Evolutionary conservation across 2,113 vertebrate species (phyloP).

Genomic region (Oncorhynchus tshawytscha): DNA sequence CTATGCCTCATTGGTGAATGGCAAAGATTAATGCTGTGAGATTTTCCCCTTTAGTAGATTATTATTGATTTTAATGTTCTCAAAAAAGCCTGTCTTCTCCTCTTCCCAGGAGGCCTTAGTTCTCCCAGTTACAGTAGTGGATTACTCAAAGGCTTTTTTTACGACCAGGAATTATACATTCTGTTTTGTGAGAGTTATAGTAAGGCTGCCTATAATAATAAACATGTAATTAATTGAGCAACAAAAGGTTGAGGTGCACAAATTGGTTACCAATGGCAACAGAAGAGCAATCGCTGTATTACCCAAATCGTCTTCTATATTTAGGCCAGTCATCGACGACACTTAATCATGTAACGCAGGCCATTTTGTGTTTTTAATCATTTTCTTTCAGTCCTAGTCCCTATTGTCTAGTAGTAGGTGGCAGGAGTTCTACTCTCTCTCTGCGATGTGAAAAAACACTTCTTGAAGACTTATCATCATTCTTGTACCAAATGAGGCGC

Average conservation of each 20-base stretch:
- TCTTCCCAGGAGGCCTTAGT: no score
- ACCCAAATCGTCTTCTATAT: slow-evolving; percentile 24
- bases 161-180: background rate
- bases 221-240: slow-evolving; percentile 53
- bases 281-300: slow-evolving; percentile 33
- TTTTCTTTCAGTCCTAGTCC: no score
- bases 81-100: no score
- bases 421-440: no score
- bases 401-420: no score
- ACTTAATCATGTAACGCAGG: background rate
- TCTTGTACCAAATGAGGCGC: no score
- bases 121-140: no score
- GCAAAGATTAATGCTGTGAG: slow-evolving; percentile 67
- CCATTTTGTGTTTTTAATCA: no score
- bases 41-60: slow-evolving; percentile 66
- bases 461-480: no score
- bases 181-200: slow-evolving; percentile 37
- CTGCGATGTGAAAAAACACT: no score
- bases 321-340: slow-evolving; percentile 23
- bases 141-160: no score
- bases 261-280: slow-evolving; percentile 57
- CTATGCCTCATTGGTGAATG: slow-evolving; percentile 52
- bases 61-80: slow-evolving; percentile 46
- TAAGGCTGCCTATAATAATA: slow-evolving; percentile 39
- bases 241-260: slow-evolving; percentile 39